phyloP scores from a whole-genome alignment of 2,113 vertebrate genomes.

The Tichodroma muraria region DNA sequence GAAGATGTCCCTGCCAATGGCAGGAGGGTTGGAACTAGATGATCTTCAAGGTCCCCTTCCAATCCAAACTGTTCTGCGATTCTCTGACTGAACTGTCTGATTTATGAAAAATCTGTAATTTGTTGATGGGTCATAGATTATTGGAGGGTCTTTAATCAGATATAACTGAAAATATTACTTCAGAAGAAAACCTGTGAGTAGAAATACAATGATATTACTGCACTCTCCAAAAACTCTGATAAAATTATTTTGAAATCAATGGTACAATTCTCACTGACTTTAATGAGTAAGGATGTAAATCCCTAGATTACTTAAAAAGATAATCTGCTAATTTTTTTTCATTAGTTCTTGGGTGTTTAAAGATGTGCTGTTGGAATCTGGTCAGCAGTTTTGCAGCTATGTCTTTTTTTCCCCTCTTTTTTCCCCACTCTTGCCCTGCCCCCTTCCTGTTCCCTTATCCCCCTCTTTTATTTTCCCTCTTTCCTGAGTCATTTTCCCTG shows the following conservation, averaged over 20 bases:
- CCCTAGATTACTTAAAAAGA: neutral
- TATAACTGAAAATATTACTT: neutral
- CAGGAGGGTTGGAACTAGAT: neutral
- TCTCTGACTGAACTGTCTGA: neutral
- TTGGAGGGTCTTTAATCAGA: neutral
- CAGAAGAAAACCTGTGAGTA: neutral
- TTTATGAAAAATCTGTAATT: neutral
- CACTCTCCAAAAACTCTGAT: neutral
- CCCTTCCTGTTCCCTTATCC: neutral
- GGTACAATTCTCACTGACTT: neutral
- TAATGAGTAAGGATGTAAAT: neutral
- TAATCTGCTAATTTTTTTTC: neutral
- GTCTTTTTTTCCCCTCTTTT: neutral
- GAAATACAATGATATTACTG: neutral
- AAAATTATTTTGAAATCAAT: neutral
- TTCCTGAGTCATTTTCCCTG: neutral
- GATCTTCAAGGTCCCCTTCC: neutral
- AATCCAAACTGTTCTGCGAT: neutral
- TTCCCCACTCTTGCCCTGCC: accelerated
- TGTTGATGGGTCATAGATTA: neutral
- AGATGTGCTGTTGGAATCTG: neutral
- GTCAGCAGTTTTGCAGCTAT: neutral
- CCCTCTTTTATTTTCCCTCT: neutral
- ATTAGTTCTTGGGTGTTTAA: neutral
- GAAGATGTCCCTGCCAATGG: neutral